Conservation (phyloP, 2,113 vertebrate species). For the Indri indri region DNA sequence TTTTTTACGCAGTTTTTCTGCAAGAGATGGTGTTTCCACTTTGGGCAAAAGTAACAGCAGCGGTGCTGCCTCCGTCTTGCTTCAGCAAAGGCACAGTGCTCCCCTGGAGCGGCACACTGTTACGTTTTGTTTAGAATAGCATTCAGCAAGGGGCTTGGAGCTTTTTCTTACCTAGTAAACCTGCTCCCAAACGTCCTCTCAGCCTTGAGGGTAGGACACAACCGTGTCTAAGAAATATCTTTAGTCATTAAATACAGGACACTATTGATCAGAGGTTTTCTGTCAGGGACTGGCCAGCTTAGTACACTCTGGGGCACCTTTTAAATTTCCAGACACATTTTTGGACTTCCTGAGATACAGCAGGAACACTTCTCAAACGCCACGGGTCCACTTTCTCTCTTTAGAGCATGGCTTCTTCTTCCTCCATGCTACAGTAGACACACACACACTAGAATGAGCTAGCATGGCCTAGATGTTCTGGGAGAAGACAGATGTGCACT, state of each 20-base stretch:
- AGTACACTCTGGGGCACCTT: neutral
- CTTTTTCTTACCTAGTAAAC: neutral
- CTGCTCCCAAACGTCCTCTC: neutral
- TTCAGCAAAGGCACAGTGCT: neutral
- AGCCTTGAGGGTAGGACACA: neutral
- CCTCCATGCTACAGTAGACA: neutral
- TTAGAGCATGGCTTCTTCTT: neutral
- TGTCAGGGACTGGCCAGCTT: neutral
- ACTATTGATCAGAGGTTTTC: neutral
- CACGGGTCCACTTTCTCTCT: neutral
- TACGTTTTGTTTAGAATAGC: neutral
- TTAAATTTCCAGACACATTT: neutral
- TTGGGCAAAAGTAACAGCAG: neutral
- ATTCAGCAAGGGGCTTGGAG: neutral
- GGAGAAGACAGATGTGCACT: neutral
- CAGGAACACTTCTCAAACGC: neutral
- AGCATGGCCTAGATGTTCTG: neutral
- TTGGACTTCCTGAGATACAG: neutral
- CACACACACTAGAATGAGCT: too few species aligned
- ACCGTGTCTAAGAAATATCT: neutral
- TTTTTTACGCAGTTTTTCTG: neutral
- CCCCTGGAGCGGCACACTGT: neutral
- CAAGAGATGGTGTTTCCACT: neutral
- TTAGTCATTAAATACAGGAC: neutral
- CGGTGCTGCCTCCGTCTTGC: fast-evolving